Base-by-base conservation (phyloP, 92 coral and sea anemone genomes). In the Porites lobata region DNA sequence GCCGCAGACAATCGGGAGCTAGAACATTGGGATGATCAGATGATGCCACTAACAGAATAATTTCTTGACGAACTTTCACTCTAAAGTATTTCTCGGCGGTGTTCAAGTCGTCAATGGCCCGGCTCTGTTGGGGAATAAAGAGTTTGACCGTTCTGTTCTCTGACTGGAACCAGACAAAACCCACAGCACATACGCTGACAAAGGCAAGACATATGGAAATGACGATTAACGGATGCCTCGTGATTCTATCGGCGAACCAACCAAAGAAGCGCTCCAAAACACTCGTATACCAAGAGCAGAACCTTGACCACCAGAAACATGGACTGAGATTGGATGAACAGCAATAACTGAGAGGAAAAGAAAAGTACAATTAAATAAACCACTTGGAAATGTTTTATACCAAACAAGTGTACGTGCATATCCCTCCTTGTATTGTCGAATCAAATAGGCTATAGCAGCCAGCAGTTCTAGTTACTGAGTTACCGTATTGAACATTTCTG, bases 51-150 rank as follows among this genome's bases (percentile, higher is more conserved):
- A 93, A 75, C 26, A 93, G 88, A 5, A 93, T 67, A 38, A 58
- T 63, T 70, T 92, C 85, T 8, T 59, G 66, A 13, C 96, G 81
- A 47, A 63, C 11, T 63, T 69, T 81, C 12, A 89, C 81, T 47
- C 72, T 61, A 29, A 90, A 90, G 84, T 70, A 85, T 47, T 85
- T 85, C 51, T 85, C 80, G 14, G 90, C 92, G 7, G 57, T 61
- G 22, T 86, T 70, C 18, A 84, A n/a, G 62, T 90, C 92, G 9
- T 38, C 75, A 10, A 75, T 85, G 14, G 92, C 92, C 17, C 51
- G 78, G 90, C 89, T 90, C 22, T 66, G 72, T 51, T 90, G 90
- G 9, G 92, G 92, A 12, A 90, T 50, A 52, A 90, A 90, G 43
- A 90, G 79, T 72, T 78, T 90, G 20, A 85, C 90, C 1, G 92